Evolutionary conservation across 2,113 vertebrate genomes (phyloP).

Genomic region (Sylvilagus bachmani): DNA sequence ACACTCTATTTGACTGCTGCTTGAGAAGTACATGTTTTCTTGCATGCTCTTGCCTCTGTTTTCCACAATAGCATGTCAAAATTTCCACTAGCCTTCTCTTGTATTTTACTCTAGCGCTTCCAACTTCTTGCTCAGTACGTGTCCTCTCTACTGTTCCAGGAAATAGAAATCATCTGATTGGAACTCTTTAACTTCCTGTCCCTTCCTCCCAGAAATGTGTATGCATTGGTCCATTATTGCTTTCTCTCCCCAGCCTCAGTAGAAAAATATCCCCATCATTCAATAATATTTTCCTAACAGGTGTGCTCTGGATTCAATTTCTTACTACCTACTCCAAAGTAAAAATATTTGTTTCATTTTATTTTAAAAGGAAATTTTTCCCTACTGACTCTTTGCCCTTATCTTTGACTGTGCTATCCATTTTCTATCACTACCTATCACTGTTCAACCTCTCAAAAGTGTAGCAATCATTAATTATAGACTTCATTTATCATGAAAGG

Average conservation of each 20-base stretch:
- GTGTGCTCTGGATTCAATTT: conserved; percentile 30
- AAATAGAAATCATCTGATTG: conserved; percentile 16
- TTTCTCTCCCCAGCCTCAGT: not conserved
- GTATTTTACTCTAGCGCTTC: conserved; percentile 12
- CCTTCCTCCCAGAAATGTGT: not conserved
- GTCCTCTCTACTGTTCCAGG: not conserved
- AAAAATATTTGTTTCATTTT: conserved; percentile 1
- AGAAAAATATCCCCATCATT: not conserved
- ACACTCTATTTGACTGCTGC: not conserved
- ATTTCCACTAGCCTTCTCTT: not conserved
- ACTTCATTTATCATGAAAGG: not conserved
- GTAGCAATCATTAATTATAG: not conserved
- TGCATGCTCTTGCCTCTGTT: not conserved
- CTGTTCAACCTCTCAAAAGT: conserved; percentile 5
- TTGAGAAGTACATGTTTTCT: not conserved
- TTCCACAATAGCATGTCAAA: not conserved
- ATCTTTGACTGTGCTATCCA: not conserved
- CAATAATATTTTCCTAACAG: not conserved
- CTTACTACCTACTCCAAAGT: not conserved
- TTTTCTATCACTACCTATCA: conserved; percentile 8
- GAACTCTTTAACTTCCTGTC: not conserved
- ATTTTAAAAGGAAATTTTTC: not conserved
- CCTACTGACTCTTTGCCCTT: not conserved
- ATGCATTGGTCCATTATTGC: not conserved
- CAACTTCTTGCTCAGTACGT: conserved; percentile 4